Conservation (phyloP, 1,140 invertebrate species). For the Drosophila lini region DNA sequence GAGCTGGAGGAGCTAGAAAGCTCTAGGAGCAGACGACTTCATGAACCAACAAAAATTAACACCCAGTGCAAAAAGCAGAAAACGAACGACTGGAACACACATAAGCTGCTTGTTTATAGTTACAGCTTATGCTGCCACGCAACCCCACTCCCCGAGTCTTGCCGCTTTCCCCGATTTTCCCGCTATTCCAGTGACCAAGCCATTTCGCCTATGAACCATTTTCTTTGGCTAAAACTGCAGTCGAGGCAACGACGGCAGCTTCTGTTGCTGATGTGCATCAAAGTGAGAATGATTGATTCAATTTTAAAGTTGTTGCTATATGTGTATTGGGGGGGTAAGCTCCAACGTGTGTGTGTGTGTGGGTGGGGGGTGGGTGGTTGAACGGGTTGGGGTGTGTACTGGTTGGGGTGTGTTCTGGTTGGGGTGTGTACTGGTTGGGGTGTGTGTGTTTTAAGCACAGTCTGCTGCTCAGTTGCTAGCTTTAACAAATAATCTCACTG, state of each 20-base stretch:
- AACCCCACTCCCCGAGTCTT: constrained; percentile 11
- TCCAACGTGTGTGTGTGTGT: constrained; percentile 5
- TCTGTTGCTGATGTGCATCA: constrained; percentile 84
- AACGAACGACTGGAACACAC: constrained; percentile 75
- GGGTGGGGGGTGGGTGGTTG: constrained; percentile 6
- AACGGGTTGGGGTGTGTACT: constrained; percentile 6
- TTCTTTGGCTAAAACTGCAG: constrained; percentile 76
- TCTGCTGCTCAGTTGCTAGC: constrained; percentile 57
- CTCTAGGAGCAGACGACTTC: constrained; percentile 57
- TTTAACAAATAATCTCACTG: constrained; percentile 74
- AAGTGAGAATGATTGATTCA: constrained; percentile 84
- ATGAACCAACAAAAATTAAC: constrained; percentile 82
- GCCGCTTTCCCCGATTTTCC: background rate
- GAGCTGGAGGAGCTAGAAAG: constrained; percentile 27
- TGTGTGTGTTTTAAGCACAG: constrained; percentile 57
- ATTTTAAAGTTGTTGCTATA: constrained; percentile 79
- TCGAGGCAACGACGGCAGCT: constrained; percentile 69
- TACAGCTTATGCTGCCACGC: constrained; percentile 79
- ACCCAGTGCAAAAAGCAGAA: constrained; percentile 75
- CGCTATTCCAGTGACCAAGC: constrained; percentile 33
- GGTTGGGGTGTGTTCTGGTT: constrained; percentile 21
- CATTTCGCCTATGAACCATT: constrained; percentile 59
- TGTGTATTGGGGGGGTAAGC: constrained; percentile 43
- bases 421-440: constrained; percentile 22
- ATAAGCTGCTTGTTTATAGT: constrained; percentile 83